Percentiles rank a stretch among this genome's conserved stretches.
Conservation (phyloP, 2,113 vertebrate species). For the Bufo gargarizans region DNA sequence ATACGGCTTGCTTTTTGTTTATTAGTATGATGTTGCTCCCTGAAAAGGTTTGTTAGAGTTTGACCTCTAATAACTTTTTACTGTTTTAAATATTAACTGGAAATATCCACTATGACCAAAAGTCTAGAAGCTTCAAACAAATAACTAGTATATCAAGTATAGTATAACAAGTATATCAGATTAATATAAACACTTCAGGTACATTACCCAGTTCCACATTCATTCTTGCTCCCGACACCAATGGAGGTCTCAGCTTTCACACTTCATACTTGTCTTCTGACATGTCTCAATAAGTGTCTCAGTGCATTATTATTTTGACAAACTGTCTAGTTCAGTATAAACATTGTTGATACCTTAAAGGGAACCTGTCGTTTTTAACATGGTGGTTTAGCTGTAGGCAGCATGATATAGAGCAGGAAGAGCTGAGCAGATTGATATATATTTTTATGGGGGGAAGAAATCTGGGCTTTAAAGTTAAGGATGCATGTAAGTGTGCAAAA, state of each 20-base stretch:
- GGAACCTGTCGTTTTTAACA: too few relatives aligned
- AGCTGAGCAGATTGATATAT: too few relatives aligned
- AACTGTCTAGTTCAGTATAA: not conserved
- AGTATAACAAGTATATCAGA: not conserved
- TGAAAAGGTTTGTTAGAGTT: not conserved
- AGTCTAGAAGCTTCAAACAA: not conserved
- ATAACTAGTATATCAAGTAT: not conserved
- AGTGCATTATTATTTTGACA: too few relatives aligned
- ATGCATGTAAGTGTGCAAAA: too few relatives aligned
- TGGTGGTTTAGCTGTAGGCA: too few relatives aligned
- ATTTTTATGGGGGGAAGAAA: not conserved
- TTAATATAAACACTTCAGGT: not conserved
- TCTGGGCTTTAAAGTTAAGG: not conserved
- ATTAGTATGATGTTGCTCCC: too few relatives aligned
- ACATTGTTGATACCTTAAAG: too few relatives aligned
- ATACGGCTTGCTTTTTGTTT: too few relatives aligned
- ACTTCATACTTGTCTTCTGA: not conserved
- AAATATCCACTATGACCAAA: not conserved
- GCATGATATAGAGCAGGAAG: too few relatives aligned
- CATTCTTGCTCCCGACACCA: too few relatives aligned
- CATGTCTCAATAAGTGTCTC: not conserved
- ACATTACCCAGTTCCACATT: not conserved
- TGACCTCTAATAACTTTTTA: conserved; percentile 3
- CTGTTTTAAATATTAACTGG: conserved; percentile 9
- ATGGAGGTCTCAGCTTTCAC: not conserved